Percentiles rank a stretch among this genome's conserved stretches.
phyloP scores from a whole-genome alignment of 2,888 invertebrate species.

The Campoletis raptor region DNA sequence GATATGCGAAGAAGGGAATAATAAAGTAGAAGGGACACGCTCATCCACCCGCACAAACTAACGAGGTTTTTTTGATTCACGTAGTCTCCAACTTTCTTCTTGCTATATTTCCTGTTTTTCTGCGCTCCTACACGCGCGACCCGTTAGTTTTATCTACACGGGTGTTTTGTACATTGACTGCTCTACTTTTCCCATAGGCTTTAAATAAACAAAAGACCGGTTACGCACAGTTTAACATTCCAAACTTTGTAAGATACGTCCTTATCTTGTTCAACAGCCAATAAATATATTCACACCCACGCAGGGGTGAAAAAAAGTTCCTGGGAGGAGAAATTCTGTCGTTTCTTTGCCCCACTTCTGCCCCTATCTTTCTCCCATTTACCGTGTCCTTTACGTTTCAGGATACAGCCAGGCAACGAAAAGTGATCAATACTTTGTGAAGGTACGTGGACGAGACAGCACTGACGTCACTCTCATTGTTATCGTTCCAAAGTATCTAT shows the following conservation, averaged over 20 bases:
- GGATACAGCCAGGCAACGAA: slow-evolving; percentile 70
- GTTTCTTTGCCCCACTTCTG: neutral
- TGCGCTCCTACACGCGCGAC: slow-evolving; percentile 33
- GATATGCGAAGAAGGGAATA: slow-evolving; percentile 69
- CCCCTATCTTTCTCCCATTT: neutral
- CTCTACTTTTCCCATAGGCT: neutral
- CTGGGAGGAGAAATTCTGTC: slow-evolving; percentile 22
- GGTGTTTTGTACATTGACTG: slow-evolving; percentile 14
- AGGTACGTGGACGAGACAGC: slow-evolving; percentile 79
- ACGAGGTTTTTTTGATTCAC: slow-evolving; percentile 60
- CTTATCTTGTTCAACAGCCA: slow-evolving; percentile 30
- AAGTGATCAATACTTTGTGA: slow-evolving; percentile 83
- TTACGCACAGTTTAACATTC: neutral
- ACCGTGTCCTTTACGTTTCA: neutral
- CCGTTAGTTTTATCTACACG: slow-evolving; percentile 38
- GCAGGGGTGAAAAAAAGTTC: neutral
- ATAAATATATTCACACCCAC: neutral
- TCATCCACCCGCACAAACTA: slow-evolving; percentile 69
- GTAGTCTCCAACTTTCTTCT: slow-evolving; percentile 51
- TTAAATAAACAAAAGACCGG: slow-evolving; percentile 1
- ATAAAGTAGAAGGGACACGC: slow-evolving; percentile 60
- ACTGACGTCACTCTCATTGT: slow-evolving; percentile 41
- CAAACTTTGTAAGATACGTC: neutral
- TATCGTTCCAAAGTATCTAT: slow-evolving; percentile 36
- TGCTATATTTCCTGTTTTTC: slow-evolving; percentile 66